Evolutionary conservation across 2,113 vertebrate genomes (phyloP).

Genomic region (Spea multiplicata): DNA sequence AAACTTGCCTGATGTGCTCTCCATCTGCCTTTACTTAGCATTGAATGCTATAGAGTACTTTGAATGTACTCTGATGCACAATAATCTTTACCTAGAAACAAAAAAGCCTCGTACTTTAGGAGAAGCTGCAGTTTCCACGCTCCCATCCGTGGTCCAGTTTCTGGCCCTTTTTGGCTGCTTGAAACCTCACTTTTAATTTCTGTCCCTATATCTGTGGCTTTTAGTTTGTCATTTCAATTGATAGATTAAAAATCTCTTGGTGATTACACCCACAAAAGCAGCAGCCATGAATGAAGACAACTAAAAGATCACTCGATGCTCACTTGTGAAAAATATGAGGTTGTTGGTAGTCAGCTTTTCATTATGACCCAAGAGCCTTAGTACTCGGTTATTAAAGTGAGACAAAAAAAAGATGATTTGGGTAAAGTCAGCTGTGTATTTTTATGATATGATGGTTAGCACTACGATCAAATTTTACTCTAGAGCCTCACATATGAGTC

Average conservation of each 20-base stretch:
- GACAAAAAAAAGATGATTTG: neutral
- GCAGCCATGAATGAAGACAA: slow-evolving; percentile 21
- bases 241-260: slow-evolving; percentile 15
- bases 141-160: too few relatives aligned
- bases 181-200: neutral
- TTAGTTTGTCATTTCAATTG: neutral
- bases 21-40: too few relatives aligned
- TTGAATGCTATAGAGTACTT: too few relatives aligned
- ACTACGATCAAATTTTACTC: slow-evolving; percentile 52
- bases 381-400: slow-evolving; percentile 11
- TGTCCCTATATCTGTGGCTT: neutral
- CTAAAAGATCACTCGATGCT: slow-evolving; percentile 20
- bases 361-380: neutral
- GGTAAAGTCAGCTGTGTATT: slow-evolving; percentile 46
- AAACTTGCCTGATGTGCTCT: too few relatives aligned
- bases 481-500: slow-evolving; percentile 53
- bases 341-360: slow-evolving; percentile 18
- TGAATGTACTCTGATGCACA: too few relatives aligned
- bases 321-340: slow-evolving; percentile 2
- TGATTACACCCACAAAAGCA: slow-evolving; percentile 25
- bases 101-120: too few relatives aligned
- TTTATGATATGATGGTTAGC: slow-evolving; percentile 52
- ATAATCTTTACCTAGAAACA: too few relatives aligned
- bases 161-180: too few relatives aligned
- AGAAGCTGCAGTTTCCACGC: too few relatives aligned